Base-by-base conservation (phyloP, 2,888 invertebrate species). In the Pammene aurita region DNA sequence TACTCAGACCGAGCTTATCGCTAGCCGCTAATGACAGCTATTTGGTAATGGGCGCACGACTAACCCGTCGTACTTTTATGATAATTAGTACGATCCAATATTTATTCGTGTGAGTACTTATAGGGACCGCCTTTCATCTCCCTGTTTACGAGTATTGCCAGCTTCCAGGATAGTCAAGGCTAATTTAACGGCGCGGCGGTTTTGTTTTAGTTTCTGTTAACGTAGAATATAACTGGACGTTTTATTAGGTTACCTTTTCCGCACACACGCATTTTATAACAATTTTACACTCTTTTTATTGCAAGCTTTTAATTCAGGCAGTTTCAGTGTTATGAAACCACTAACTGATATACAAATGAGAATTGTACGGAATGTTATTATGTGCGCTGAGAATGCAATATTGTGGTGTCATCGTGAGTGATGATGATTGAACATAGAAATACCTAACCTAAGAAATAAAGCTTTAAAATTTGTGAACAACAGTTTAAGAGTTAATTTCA, bases 21-120 rank as follows among this genome's bases (percentile, higher is more conserved):
- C 78, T 80, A 76, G 80, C 79, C 79, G 76, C 81, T 89, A 89
- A 90, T 88, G 89, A 88, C 87, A 85, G 88, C 87, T 87, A 87
- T 89, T 90, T 80, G 85, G 89, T 89, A 90, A 89, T 87, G 84
- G 85, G 82, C 82, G 81, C 84, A 80, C 83, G 82, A 83, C 81
- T 80, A 79, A 80, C 80, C 79, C 78, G 82, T 86, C 85, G 84
- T 85, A 86, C 86, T 87, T 87, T 90, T 89, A 90, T 88, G 89
- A 87, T 91, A 90, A 90, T 90, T 89, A 90, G 88, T 86, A 80
- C 82, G 84, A 84, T 86, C 83, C 84, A 87, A 86, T 90, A 90
- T 90, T 90, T 89, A 88, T 88, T 84, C 81, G 81, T 81, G 83
- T 81, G 81, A 81, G 83, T 81, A 82, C 80, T 80, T 85, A 82